A percentile compares a stretch with the other conserved stretches of the same genome.
Evolutionary conservation across 2,113 vertebrate species (phyloP).

Genomic region (Phaethornis superciliosus): DNA sequence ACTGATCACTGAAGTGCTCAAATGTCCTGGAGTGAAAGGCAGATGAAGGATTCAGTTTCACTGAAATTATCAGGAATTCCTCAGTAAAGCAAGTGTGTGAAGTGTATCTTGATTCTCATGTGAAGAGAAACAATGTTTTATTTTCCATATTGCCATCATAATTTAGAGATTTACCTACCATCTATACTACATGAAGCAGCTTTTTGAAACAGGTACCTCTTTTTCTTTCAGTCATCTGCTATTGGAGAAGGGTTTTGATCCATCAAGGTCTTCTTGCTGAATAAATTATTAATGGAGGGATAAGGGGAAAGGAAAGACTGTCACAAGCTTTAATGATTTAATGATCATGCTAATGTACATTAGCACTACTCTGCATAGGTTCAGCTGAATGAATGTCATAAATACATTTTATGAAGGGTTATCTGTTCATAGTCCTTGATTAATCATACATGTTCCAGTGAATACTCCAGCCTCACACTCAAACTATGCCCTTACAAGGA

Average conservation of each 20-base stretch:
- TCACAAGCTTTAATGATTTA: background rate
- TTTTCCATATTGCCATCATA: background rate
- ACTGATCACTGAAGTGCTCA: background rate
- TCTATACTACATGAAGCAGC: background rate
- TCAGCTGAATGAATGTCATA: background rate
- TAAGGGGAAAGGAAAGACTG: background rate
- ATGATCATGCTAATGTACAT: background rate
- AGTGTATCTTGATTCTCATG: background rate
- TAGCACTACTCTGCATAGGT: background rate
- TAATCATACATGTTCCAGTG: background rate
- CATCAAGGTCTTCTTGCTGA: background rate
- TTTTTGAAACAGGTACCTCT: background rate
- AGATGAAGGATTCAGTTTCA: background rate
- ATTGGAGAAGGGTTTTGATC: background rate
- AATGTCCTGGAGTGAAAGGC: background rate
- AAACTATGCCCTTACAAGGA: background rate
- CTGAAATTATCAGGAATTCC: background rate
- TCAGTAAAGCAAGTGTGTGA: background rate
- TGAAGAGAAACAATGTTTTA: background rate
- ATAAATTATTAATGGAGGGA: background rate
- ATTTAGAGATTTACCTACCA: background rate
- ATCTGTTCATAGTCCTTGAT: background rate
- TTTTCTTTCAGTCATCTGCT: background rate
- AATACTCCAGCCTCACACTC: background rate
- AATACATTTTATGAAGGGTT: background rate